Conservation (phyloP, 1,140 invertebrate genomes). For the Drosophila sp. region DNA sequence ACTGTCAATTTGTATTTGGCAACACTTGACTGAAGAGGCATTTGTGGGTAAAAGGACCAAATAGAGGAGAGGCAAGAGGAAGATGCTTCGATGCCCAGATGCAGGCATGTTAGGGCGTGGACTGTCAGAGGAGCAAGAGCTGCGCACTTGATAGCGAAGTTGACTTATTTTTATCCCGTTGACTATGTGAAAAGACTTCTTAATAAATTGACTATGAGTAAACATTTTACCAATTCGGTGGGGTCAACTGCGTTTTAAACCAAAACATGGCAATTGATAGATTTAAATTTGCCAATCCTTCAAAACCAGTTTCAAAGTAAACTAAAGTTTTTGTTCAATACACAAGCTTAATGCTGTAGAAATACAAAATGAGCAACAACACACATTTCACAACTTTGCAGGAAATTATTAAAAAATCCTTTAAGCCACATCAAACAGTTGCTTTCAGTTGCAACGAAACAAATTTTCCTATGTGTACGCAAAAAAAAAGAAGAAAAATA, state of each 20-base stretch:
- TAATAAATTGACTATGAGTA: conserved; percentile 16
- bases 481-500: conserved; percentile 24
- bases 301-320: too few relatives aligned
- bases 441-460: conserved; percentile 19
- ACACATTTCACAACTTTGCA: background rate
- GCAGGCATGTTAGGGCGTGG: background rate
- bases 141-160: conserved; percentile 52
- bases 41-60: conserved; percentile 27
- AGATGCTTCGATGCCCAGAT: background rate
- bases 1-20: conserved; percentile 82
- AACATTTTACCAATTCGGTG: conserved; percentile 19
- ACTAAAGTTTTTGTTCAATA: too few relatives aligned
- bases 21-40: conserved; percentile 72
- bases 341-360: too few relatives aligned
- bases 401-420: conserved; percentile 32
- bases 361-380: background rate
- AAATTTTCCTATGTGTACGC: background rate
- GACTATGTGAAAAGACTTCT: conserved; percentile 3
- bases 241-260: background rate
- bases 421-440: conserved; percentile 33
- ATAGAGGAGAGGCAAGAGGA: background rate
- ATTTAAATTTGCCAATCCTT: background rate
- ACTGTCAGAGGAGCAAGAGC: conserved; percentile 11
- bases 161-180: conserved; percentile 24
- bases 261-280: background rate